Evolutionary conservation across 92 coral and sea anemone genomes (phyloP).

Genomic region (Isaurus tuberculatus): DNA sequence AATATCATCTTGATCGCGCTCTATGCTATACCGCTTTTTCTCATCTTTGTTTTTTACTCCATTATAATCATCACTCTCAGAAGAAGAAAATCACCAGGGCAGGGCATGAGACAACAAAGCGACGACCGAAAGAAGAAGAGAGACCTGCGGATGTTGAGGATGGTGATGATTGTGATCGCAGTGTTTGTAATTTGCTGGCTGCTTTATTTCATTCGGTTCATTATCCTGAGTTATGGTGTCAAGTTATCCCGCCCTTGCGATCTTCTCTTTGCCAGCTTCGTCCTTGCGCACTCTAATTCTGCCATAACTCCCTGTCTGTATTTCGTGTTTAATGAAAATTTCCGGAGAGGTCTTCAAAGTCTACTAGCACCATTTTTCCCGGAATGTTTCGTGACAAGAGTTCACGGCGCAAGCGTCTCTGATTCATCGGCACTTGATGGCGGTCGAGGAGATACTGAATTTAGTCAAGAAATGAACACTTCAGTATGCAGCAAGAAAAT

Average conservation of each 20-base stretch:
- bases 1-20: conserved; percentile 29
- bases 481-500: not conserved
- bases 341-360: conserved; percentile 26
- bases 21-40: conserved; percentile 27
- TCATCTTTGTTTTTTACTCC: conserved; percentile 24
- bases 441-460: not conserved
- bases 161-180: conserved; percentile 41
- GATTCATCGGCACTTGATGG: not conserved
- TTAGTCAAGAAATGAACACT: conserved; percentile 8
- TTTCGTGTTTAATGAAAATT: conserved; percentile 39
- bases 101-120: conserved; percentile 19
- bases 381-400: not conserved
- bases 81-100: conserved; percentile 38
- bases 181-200: conserved; percentile 43
- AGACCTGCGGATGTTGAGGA: conserved; percentile 16
- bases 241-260: conserved; percentile 21
- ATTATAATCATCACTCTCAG: conserved; percentile 5
- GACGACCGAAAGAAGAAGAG: conserved; percentile 21
- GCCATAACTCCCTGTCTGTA: conserved; percentile 46
- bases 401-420: not conserved
- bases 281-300: conserved; percentile 33
- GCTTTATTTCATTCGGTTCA: conserved; percentile 29
- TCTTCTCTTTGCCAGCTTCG: conserved; percentile 21
- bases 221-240: conserved; percentile 13
- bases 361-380: conserved; percentile 12